These are phyloP conservation scores for Ondatra zibethicus DNA, from an alignment of 2,113 vertebrate genomes.

Conservation along the genomic window DNA sequence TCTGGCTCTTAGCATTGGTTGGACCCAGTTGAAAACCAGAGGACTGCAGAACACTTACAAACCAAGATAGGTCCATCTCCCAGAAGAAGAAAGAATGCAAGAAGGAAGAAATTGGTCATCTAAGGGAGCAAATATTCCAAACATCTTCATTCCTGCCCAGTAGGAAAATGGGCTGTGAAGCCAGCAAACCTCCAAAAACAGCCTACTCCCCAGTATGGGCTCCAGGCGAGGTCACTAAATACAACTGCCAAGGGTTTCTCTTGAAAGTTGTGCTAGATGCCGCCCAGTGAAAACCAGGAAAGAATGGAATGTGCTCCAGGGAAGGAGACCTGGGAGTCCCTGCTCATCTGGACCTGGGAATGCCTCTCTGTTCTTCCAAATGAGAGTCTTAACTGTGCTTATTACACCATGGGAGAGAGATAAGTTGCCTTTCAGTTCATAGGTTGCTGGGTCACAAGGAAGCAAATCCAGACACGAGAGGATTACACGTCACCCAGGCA, in stretches of 20 bases:
- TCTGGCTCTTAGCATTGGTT: background rate
- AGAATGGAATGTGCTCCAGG: background rate
- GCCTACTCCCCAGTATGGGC: background rate
- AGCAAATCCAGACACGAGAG: background rate
- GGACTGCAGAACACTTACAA: background rate
- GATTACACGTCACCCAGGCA: background rate
- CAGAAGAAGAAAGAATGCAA: background rate
- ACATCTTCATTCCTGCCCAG: background rate
- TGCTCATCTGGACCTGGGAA: background rate
- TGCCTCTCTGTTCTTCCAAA: background rate
- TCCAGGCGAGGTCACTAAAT: background rate
- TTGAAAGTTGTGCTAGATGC: background rate
- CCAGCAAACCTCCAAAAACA: background rate
- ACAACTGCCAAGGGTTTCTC: background rate
- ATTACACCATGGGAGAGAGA: background rate
- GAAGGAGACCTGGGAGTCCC: too few relatives aligned
- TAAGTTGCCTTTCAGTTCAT: background rate
- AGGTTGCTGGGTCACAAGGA: slow-evolving; percentile 16
- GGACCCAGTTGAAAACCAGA: background rate
- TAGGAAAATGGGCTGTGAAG: background rate
- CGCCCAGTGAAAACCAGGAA: background rate
- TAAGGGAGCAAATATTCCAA: background rate
- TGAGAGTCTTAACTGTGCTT: background rate
- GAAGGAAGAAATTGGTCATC: background rate
- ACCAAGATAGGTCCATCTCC: background rate